Percentiles rank a stretch among this genome's conserved stretches.
phyloP scores from a whole-genome alignment of 2,113 vertebrate species.

The Crotophaga sulcirostris region DNA sequence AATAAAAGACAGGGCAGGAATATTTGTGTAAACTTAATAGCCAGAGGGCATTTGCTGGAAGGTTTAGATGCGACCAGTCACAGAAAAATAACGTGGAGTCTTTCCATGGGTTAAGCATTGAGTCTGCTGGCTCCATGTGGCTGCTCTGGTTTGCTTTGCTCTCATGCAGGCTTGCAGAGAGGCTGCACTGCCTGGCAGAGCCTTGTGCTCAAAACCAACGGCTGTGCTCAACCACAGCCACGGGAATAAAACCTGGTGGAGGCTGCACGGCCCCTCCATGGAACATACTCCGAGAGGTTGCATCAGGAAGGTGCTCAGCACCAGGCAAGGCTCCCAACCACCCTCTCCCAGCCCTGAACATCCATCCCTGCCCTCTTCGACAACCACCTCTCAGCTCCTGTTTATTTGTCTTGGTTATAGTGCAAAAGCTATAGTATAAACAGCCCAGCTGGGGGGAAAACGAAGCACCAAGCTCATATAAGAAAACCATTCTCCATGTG shows the following conservation, averaged over 20 bases:
- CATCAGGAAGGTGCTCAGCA: not conserved
- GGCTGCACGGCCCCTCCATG: not conserved
- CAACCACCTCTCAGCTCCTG: not conserved
- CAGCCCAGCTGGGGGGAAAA: not conserved
- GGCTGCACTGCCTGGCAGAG: not conserved
- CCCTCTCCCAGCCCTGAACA: not conserved
- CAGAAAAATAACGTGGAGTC: not conserved
- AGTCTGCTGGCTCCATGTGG: not conserved
- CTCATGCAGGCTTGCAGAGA: not conserved
- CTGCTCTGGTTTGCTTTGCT: not conserved
- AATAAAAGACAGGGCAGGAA: not conserved
- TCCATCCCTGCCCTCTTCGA: not conserved
- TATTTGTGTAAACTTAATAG: not conserved
- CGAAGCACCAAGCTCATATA: constrained; percentile 21
- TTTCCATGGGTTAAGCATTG: not conserved
- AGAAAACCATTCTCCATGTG: not conserved
- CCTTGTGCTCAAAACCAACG: not conserved
- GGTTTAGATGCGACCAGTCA: not conserved
- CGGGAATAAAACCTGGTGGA: not conserved
- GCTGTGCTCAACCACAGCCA: not conserved
- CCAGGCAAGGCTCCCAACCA: not conserved
- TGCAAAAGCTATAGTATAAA: constrained; percentile 19
- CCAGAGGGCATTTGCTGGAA: not conserved
- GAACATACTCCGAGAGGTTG: not conserved
- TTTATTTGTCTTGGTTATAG: constrained; percentile 21